Base-by-base conservation (phyloP, 37 sponge, comb jelly and placozoan genomes). In the Dysidea cf. avara region DNA sequence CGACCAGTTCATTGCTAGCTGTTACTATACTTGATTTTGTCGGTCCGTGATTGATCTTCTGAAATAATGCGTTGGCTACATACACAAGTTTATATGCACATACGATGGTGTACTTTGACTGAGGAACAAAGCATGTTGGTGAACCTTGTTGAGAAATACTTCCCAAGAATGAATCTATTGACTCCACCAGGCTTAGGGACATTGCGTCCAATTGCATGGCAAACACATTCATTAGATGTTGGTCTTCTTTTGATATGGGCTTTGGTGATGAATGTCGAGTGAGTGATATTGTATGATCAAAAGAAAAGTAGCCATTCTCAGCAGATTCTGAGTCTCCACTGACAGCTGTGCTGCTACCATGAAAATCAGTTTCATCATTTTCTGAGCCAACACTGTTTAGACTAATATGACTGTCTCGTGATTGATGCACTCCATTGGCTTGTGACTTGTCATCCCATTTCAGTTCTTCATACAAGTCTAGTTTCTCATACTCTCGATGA, bases 81-180 rank as follows among this genome's bases (percentile, higher is more conserved):
- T 89, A 89, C 40, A 89, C 90, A 43, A 89, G 75, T 64, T 89
- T 89, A 69, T 89, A 89, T 53, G 90, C 85, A 17, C 77, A 71
- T n/a, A 89, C 85, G 33, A 89, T 72, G 0, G 80, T 53, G 26
- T 80, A 32, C 43, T 89, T 89, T 71, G 73, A 72, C 58, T 84
- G 78, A 28, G 76, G 74, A 18, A 89, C 90, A 75, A 89, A 89
- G 25, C 84, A 69, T 34, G 61, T 84, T 6, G 90, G 90, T 13
- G 74, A 36, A 22, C 76, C 81, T 14, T 39, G 79, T 14, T 69
- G 81, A 2, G 46, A 52, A 46, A 87, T 39, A 48, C 77, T 66
- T 13, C 64, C 64, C 5, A 73, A 21, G 2, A 84, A 66, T 4
- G 46, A 39, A 38, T 84, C 76, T 12, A 89, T 53, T 0, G 90